Base-by-base conservation (phyloP, 2,113 vertebrate species). In the Cottus gobio region DNA sequence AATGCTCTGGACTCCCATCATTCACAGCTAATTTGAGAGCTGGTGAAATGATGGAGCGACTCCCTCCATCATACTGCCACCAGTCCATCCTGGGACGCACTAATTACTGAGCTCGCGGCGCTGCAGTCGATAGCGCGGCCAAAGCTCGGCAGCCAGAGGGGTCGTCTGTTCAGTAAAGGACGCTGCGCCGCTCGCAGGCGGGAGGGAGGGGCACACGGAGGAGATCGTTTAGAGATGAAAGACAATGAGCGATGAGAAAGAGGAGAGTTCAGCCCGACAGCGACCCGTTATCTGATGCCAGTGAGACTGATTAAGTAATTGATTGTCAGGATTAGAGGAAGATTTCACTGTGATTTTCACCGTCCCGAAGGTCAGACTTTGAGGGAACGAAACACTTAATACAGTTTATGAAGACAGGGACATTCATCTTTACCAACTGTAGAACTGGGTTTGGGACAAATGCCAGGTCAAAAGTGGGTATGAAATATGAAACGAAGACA, bases 61-160 rank as follows among this genome's bases (percentile, higher is more conserved):
- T 63, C 11, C 0, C 3, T 87, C 82, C 5, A 80, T 88, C 86
- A 73, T 48, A 9, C 68, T 71, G 83, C 74, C 83, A 71, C 52
- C 56, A 60, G 70, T 63, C 60, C 64, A 31, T 57, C 70, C 36
- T n/a, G 72, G 28, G 76, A 78, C 12, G n/a, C 36, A 66, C 83
- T 85, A 90, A 92, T 90, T 87, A 89, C 73, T 64, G 62, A 30
- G 72, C 63, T 63, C 72, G 68, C 80, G 79, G 84, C 58, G 72
- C 39, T 61, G 64, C 54, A 56, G 87, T 87, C 69, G 77, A 90
- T 84, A 81, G 2, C 26, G 39, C 10, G n/a, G 30, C 50, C 36
- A 26, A 28, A 50, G 71, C 84, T 79, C 28, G 22, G 85, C 56
- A 56, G 79, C 63, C 75, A 42, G 52, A 58, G 22, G 46, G 11